A percentile compares a stretch with the other conserved stretches of the same genome.
These are phyloP conservation scores for Serripes groenlandicus DNA, from an alignment of 2,888 invertebrate species.

Conservation along the genomic window DNA sequence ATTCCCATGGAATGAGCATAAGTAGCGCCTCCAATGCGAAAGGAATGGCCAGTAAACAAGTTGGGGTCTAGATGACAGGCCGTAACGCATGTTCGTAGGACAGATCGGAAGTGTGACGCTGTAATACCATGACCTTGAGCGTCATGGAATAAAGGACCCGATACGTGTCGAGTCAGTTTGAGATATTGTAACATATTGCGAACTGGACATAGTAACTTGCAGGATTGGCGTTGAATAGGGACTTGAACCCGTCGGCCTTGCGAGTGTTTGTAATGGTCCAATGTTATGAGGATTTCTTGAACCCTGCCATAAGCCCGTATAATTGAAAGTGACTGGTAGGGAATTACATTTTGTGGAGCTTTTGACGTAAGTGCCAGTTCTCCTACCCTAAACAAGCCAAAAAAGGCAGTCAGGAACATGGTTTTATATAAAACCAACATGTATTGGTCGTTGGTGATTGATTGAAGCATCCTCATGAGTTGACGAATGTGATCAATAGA, in stretches of 20 bases:
- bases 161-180: no score
- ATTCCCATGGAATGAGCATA: background rate
- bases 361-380: background rate
- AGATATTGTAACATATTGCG: background rate
- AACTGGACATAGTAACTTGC: background rate
- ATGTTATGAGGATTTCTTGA: background rate
- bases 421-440: background rate
- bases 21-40: slow-evolving; percentile 4
- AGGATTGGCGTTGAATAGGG: background rate
- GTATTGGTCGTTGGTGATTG: background rate
- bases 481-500: background rate
- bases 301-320: background rate
- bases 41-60: background rate
- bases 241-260: background rate
- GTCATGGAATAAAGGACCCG: background rate
- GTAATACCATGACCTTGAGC: background rate
- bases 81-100: background rate
- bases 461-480: background rate
- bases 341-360: background rate
- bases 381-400: background rate
- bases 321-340: background rate
- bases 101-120: background rate
- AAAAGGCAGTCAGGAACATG: slow-evolving; percentile 1
- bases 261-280: background rate
- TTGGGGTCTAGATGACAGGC: background rate